Percentiles rank a stretch among this genome's conserved stretches.
phyloP scores from a whole-genome alignment of 1,140 invertebrate species.

The Anagrus nilaparvatae region DNA sequence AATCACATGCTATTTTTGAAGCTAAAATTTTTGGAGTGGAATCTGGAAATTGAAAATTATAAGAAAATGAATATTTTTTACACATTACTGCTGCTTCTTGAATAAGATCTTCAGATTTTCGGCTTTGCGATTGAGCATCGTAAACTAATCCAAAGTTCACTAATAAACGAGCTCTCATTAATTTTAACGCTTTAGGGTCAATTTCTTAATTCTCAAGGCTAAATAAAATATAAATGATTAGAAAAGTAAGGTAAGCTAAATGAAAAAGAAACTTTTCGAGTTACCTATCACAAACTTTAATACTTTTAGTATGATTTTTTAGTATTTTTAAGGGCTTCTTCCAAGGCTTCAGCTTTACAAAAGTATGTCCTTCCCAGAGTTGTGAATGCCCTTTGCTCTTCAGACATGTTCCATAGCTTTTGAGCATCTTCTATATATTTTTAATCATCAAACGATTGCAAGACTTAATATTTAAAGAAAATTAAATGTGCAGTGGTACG shows the following conservation, averaged over 20 bases:
- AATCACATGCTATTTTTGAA: too few species aligned
- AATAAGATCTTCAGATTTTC: slow-evolving; percentile 53
- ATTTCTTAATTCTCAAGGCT: slow-evolving; percentile 33
- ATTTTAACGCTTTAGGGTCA: slow-evolving; percentile 52
- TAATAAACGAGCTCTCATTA: slow-evolving; percentile 74
- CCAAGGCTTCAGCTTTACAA: slow-evolving; percentile 48
- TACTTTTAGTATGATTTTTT: slow-evolving; percentile 69
- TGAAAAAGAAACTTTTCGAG: slow-evolving; percentile 11
- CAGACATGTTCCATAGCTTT: slow-evolving; percentile 54
- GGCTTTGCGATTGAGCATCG: slow-evolving; percentile 57
- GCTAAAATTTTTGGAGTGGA: too few species aligned
- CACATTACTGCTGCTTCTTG: slow-evolving; percentile 61
- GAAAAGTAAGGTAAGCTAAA: slow-evolving; percentile 12
- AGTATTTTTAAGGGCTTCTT: slow-evolving; percentile 45
- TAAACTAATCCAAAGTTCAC: slow-evolving; percentile 77
- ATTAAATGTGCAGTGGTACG: too few species aligned
- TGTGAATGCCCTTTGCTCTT: slow-evolving; percentile 82
- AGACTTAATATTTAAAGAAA: too few species aligned
- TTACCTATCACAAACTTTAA: slow-evolving; percentile 59
- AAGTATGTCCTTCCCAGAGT: slow-evolving; percentile 81
- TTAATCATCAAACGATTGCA: too few species aligned
- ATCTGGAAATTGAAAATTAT: slow-evolving; percentile 72
- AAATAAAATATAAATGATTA: not conserved
- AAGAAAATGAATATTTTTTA: slow-evolving; percentile 59
- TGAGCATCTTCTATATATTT: slow-evolving; percentile 44